Base-by-base conservation (phyloP, 1,140 invertebrate species). In the Cyrtorhinus lividipennis region DNA sequence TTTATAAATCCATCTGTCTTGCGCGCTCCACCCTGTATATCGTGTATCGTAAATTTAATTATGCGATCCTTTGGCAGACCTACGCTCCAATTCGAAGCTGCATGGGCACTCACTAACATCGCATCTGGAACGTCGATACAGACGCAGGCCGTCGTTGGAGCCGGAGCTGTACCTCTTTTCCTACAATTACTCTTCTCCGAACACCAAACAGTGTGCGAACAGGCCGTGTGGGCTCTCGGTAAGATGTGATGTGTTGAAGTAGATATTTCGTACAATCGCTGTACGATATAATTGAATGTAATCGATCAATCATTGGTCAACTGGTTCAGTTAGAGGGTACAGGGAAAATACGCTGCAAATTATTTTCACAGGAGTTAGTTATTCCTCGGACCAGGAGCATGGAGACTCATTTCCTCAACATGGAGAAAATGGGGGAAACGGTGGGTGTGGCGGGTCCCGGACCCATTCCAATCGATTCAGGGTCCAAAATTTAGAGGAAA, bases 21-120 rank as follows among this genome's bases (percentile, higher is more conserved):
- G n/a, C n/a, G n/a, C n/a, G n/a, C n/a, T n/a, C n/a, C n/a, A n/a
- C n/a, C n/a, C n/a, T n/a, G n/a, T n/a, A n/a, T n/a, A n/a, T n/a
- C n/a, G n/a, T n/a, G n/a, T n/a, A 38, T 38, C 30, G 15, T 38
- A 8, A 38, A 63, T 44, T 62, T n/a, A 59, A 48, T 58, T 58
- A 24, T 58, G 24, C n/a, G n/a, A n/a, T n/a, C n/a, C n/a, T n/a
- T n/a, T 58, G 22, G 2, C 72, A 93, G 92, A 73, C 88, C 94
- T 48, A 84, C 86, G 61, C 76, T 99, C 65, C 95, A 99, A 76
- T 99, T 99, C 76, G 96, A 99, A 79, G 93, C 95, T 65, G 93
- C 95, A 15, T 99, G 96, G 96, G 96, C 95, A 56, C 77, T 99
- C 64, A 99, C 96, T 67, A 99, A 99, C 73, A 99, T 99, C 71